Percentiles rank a stretch among this genome's conserved stretches.
These are phyloP conservation scores for Nycticorax nycticorax DNA, from an alignment of 2,113 vertebrate genomes.

Conservation along the genomic window DNA sequence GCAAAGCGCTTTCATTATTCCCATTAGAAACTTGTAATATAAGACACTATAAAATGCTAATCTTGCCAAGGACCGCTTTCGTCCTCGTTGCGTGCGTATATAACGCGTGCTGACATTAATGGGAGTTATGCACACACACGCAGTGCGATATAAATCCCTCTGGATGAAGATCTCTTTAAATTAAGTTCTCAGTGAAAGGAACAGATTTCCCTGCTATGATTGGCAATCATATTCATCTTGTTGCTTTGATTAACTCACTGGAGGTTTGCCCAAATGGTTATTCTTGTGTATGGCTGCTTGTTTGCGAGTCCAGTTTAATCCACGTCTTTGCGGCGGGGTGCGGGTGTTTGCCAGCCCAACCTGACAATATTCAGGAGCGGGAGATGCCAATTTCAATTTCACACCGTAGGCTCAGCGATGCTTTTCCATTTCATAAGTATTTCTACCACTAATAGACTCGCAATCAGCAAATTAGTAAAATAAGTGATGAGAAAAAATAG, in stretches of 20 bases:
- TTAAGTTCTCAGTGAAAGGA: conserved; percentile 17
- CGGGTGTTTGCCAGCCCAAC: neutral
- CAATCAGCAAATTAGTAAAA: conserved; percentile 60
- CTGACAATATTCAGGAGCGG: neutral
- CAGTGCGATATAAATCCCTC: neutral
- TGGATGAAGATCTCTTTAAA: conserved; percentile 36
- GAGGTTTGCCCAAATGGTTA: conserved; percentile 15
- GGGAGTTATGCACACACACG: conserved; percentile 1
- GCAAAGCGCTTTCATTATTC: conserved; percentile 7
- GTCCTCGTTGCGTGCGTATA: neutral
- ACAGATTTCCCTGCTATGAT: conserved; percentile 39
- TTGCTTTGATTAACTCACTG: conserved; percentile 23
- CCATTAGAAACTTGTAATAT: neutral
- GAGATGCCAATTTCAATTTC: conserved; percentile 40
- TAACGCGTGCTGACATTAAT: conserved; percentile 50
- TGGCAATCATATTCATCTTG: conserved; percentile 49
- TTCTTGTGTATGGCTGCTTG: conserved; percentile 23
- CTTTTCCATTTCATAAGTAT: conserved; percentile 44
- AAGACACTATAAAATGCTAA: conserved; percentile 42
- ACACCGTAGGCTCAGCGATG: neutral
- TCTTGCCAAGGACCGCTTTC: conserved; percentile 14
- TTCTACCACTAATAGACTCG: conserved; percentile 50
- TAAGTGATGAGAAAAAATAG: conserved; percentile 49
- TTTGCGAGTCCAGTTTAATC: conserved; percentile 7
- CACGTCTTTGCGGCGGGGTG: neutral